Evolutionary conservation across 2,113 vertebrate genomes (phyloP).

Genomic region (Neotoma lepida): DNA sequence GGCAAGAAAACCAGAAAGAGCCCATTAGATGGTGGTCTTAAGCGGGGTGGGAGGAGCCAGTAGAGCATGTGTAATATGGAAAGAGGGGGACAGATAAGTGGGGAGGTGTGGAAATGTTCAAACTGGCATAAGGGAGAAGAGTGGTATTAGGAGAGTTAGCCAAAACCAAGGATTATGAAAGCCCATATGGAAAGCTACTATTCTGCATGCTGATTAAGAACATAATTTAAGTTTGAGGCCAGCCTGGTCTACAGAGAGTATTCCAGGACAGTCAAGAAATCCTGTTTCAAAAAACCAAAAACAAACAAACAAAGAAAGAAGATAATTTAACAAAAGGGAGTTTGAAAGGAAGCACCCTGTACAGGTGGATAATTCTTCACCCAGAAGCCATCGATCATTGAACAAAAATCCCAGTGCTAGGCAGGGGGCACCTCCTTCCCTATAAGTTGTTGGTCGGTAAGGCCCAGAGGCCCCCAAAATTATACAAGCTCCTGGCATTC

Average conservation of each 20-base stretch:
- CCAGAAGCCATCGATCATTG: not conserved
- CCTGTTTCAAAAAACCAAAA: not conserved
- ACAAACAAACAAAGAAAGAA: not conserved
- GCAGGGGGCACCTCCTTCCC: not conserved
- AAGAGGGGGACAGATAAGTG: not conserved
- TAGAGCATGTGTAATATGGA: not conserved
- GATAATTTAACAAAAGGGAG: not conserved
- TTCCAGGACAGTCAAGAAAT: not conserved
- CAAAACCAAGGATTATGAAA: not conserved
- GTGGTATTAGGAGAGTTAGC: not conserved
- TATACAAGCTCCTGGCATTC: not conserved
- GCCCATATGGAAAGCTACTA: not conserved
- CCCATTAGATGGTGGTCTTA: not conserved
- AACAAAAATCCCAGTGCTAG: not conserved
- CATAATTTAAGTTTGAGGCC: not conserved
- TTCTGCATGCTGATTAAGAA: not conserved
- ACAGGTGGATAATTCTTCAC: not conserved
- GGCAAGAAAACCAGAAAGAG: not conserved
- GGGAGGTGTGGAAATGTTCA: too few species aligned
- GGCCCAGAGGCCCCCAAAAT: not conserved
- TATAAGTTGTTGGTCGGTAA: not conserved
- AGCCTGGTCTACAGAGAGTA: not conserved
- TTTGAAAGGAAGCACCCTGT: too few species aligned
- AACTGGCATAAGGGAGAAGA: not conserved
- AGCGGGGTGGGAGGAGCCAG: not conserved